These are phyloP conservation scores for Caracal caracal DNA, from an alignment of 2,113 vertebrate genomes.

Conservation along the genomic window DNA sequence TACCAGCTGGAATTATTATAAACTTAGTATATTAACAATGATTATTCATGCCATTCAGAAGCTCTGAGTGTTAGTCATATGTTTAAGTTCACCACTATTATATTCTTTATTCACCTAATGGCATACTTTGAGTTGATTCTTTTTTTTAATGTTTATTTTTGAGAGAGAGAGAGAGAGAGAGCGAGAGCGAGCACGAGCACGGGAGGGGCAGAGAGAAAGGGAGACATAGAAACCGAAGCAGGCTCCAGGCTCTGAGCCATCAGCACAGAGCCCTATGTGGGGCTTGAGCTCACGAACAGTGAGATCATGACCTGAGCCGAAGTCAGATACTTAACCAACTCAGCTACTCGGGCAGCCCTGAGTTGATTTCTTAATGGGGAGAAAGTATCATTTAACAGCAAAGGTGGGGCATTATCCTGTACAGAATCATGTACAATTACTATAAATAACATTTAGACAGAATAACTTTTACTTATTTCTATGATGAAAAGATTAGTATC, in stretches of 20 bases:
- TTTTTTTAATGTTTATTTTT: not conserved
- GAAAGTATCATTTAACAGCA: constrained; percentile 29
- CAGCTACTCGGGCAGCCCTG: not conserved
- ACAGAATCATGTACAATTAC: not conserved
- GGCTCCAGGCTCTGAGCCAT: no score
- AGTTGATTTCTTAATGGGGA: constrained; percentile 9
- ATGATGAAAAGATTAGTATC: not conserved
- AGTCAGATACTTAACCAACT: no score
- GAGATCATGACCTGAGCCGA: no score
- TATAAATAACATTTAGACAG: constrained; percentile 30
- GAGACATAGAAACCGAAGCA: no score
- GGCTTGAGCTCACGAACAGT: no score
- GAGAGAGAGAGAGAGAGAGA: no score
- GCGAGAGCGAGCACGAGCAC: no score
- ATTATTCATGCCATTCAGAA: constrained; percentile 23
- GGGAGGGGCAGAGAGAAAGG: no score
- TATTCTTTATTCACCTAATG: constrained; percentile 14
- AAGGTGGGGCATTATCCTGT: not conserved
- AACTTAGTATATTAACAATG: not conserved
- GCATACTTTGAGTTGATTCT: constrained; percentile 28
- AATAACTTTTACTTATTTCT: constrained; percentile 18
- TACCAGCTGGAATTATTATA: not conserved
- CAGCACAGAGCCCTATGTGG: no score
- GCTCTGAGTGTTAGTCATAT: not conserved
- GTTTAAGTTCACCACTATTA: not conserved